Base-by-base conservation (phyloP, 2,113 vertebrate species). In the Stegastes partitus region DNA sequence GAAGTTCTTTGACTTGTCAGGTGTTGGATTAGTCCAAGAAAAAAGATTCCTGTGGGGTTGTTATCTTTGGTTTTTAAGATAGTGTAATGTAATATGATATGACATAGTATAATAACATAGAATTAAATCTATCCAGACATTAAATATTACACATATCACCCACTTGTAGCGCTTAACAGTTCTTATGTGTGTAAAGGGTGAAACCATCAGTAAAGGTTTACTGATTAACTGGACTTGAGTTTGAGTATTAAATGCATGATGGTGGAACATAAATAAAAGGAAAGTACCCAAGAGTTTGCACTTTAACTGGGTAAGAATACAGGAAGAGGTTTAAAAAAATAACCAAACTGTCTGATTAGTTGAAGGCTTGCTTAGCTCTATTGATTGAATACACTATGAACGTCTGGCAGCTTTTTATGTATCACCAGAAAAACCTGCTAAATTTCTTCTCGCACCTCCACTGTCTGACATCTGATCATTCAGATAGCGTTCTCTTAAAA, bases 171-270 rank as follows among this genome's bases (percentile, higher is more conserved):
- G 12, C 31, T 18, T 11, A 50, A 31, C 6, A 11, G 19, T 22
- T 18, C 2, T 14, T 39, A 31, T 26, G 26, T 3, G 1, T 53
- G 6, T 62, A 1, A 44, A 44, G 26, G 11, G 15, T 44, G 12
- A 47, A 39, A 45, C 22, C 15, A 11, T 15, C 1, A 15, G 45
- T 59, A 15, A 6, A n/a, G n/a, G 44, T 19, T 79, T 58, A 45
- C 16, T 63, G 45, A 67, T 76, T 76, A 50, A 68, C 31, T 59
- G 44, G 8, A 3, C 34, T 39, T 12, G 3, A 50, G 14, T 55
- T 45, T 45, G 19, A 42, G 44, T 9, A 37, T 74, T n/a, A 28
- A 45, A 64, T 45, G 1, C 3, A 45, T 11, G 59, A 1, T 10
- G 3, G 26, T 50, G 14, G 47, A 12, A 23, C n/a, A 14, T 26